Evolutionary conservation across 2,888 invertebrate genomes (phyloP), one percentile per base, ranked within the genome.

Genomic region (Arctia plantaginis): DNA sequence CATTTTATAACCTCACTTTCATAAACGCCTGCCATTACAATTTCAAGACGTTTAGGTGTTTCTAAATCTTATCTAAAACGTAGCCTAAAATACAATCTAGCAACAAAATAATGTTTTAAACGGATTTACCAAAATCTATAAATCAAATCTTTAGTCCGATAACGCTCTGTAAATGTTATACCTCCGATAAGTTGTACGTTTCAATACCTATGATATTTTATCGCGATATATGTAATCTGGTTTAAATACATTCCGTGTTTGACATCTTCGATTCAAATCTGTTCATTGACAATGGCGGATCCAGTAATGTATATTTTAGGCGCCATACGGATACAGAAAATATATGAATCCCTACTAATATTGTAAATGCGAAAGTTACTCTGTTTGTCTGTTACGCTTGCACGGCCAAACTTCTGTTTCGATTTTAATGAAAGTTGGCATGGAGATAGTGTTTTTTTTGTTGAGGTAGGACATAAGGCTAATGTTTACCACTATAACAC

Each of bases 71-170:
- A 67, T 59, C 68, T 51, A 70, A 41, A 41, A 69, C 69, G 84
- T 80, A 82, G 82, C 79, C 65, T 74, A 47, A 77, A 80, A 82
- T 82, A 78, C 55, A 47, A 82, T 80, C 82, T 75, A 73, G 76
- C 66, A 35, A 75, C 64, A 82, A 79, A 84, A 77, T 74, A 79
- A 62, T 82, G 81, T 81, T 79, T 76, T 72, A 82, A 83, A 82
- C 78, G 79, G 76, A 84, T 83, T 83, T 81, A 79, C 59, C 35
- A 76, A 82, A 78, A 83, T 84, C 85, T 75, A 69, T 68, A 79
- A 84, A 77, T 79, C 71, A 80, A 79, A 83, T 84, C 79, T 76
- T 67, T 41, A 15, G 64, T 35, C 7, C 69, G 83, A 84, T 83
- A 83, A 77, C 72, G 39, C 55, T 73, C 47, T 73, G 75, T 82